Conservation (phyloP, 2,888 invertebrate species). For the Ferrisia virgata region DNA sequence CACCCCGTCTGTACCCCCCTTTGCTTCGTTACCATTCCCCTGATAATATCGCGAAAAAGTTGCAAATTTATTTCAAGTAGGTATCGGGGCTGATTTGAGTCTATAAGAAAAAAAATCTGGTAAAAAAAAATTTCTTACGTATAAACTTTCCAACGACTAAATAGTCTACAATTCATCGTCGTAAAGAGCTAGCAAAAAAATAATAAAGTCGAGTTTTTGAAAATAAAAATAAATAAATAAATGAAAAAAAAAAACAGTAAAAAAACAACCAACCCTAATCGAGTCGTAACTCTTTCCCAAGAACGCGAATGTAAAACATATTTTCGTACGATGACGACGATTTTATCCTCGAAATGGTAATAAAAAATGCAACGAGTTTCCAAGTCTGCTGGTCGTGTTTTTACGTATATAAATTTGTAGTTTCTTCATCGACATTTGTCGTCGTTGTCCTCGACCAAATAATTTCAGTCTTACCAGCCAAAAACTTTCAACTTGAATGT, state of each 20-base stretch:
- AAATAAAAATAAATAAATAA: not conserved
- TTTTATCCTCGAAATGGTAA: slow-evolving; percentile 26
- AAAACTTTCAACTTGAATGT: too few relatives aligned
- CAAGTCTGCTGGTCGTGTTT: not conserved
- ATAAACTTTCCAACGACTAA: too few relatives aligned
- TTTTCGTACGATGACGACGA: slow-evolving; percentile 9
- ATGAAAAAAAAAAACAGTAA: too few relatives aligned
- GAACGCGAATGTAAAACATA: not conserved
- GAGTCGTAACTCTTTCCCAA: slow-evolving; percentile 4
- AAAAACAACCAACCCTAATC: not conserved
- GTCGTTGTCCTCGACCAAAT: too few relatives aligned
- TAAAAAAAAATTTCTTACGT: too few relatives aligned
- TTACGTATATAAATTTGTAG: too few relatives aligned
- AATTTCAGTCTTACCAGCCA: too few relatives aligned
- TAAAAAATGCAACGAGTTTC: not conserved
- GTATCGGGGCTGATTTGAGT: not conserved
- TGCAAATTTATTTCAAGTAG: not conserved
- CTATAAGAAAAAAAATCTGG: not conserved
- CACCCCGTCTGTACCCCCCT: not conserved
- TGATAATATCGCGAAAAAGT: not conserved
- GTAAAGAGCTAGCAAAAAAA: not conserved
- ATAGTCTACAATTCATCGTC: too few relatives aligned
- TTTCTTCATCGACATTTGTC: too few relatives aligned
- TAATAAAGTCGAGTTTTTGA: not conserved
- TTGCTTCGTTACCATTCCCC: not conserved